Conservation (phyloP, 2,888 invertebrate species). For the Allacma fusca region DNA sequence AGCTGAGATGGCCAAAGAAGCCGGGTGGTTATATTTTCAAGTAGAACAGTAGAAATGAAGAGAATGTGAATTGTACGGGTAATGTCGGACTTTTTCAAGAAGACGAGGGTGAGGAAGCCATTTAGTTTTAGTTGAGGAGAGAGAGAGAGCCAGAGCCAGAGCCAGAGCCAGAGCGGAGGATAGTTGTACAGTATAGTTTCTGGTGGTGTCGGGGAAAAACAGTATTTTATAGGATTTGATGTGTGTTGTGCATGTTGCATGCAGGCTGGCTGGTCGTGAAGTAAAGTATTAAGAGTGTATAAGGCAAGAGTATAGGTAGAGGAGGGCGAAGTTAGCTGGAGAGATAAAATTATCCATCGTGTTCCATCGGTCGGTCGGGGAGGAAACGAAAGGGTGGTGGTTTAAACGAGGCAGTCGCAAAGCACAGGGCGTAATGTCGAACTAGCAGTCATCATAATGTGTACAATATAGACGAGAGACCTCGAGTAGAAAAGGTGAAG, state of each 20-base stretch:
- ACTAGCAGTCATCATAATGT: constrained; percentile 24
- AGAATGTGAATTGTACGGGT: constrained; percentile 34
- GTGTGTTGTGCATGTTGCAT: constrained; percentile 40
- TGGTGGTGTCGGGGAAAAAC: constrained; percentile 15
- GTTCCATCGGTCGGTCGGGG: constrained; percentile 46
- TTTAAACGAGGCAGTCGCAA: constrained; percentile 47
- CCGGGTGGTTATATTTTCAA: constrained; percentile 31
- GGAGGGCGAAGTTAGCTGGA: constrained; percentile 41
- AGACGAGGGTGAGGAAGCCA: constrained; percentile 60
- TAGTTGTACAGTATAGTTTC: constrained; percentile 28
- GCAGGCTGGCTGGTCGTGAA: constrained; percentile 33
- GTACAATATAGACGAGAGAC: constrained; percentile 19
- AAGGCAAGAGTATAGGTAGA: constrained; percentile 18
- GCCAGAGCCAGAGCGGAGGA: constrained; percentile 32
- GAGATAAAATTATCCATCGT: constrained; percentile 46
- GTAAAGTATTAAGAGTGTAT: constrained; percentile 36
- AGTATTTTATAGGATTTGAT: constrained; percentile 30
- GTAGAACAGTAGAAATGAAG: constrained; percentile 19
- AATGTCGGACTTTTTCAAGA: constrained; percentile 41
- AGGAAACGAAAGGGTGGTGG: constrained; percentile 47
- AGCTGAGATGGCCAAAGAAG: constrained; percentile 31
- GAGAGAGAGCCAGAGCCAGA: constrained; percentile 26
- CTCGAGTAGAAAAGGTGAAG: constrained; percentile 36
- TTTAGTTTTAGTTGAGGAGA: constrained; percentile 43
- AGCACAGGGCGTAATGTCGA: constrained; percentile 44